Evolutionary conservation across 2,888 invertebrate species (phyloP).

Genomic region (Drosophila fulvimacula): DNA sequence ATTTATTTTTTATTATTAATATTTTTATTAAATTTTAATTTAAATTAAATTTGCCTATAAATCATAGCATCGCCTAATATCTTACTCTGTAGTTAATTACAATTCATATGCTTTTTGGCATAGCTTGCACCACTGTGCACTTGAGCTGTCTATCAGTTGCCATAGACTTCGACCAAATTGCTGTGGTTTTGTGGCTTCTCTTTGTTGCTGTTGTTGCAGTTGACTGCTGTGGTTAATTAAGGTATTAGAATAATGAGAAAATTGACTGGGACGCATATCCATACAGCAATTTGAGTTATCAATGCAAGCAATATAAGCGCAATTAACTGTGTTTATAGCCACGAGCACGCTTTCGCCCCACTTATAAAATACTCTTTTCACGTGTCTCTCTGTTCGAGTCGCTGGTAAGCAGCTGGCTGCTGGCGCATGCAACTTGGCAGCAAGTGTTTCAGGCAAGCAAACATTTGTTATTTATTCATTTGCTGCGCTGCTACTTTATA

Average conservation of each 20-base stretch:
- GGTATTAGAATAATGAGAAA: slow-evolving; percentile 38
- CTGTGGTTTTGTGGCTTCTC: slow-evolving; percentile 35
- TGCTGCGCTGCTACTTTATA: slow-evolving; percentile 5
- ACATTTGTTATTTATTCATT: slow-evolving; percentile 57
- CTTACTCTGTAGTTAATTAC: not conserved
- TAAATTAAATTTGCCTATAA: too few species aligned
- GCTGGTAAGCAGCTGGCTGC: not conserved
- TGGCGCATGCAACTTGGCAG: slow-evolving; percentile 16
- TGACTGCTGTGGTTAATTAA: slow-evolving; percentile 45
- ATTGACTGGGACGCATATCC: slow-evolving; percentile 18
- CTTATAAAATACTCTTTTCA: not conserved
- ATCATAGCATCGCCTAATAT: too few species aligned
- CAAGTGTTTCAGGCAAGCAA: slow-evolving; percentile 33
- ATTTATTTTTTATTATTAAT: too few species aligned
- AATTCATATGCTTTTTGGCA: not conserved
- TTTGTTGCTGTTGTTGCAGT: slow-evolving; percentile 7
- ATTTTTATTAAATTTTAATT: not conserved
- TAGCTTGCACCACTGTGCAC: slow-evolving; percentile 24
- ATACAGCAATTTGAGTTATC: slow-evolving; percentile 14
- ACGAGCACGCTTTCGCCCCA: not conserved
- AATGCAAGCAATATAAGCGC: slow-evolving; percentile 8
- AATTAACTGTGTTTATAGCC: slow-evolving; percentile 9
- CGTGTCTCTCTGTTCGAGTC: not conserved
- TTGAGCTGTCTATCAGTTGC: slow-evolving; percentile 21
- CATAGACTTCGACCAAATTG: slow-evolving; percentile 32